Base-by-base conservation (phyloP, 2,113 vertebrate species). In the Datnioides undecimradiatus region DNA sequence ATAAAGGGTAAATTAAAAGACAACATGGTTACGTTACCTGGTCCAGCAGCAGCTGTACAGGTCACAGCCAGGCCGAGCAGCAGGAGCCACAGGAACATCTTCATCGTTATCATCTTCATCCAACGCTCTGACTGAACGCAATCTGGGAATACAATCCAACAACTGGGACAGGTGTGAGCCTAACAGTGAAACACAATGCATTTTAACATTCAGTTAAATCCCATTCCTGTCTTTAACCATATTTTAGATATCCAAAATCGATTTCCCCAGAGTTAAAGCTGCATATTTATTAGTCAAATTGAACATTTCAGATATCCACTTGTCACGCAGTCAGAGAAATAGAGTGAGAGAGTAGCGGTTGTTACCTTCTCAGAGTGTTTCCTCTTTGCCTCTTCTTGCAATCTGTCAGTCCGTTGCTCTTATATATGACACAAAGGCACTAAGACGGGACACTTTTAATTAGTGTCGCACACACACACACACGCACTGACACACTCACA, bases 1-100 rank as follows among this genome's bases (percentile, higher is more conserved):
- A 49, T 31, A n/a, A 16, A 36, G 1, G 23, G 17, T 48, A 4
- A 19, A 33, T 21, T 2, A 29, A 54, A 41, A 21, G 5, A 38
- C 25, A 31, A n/a, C 6, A 8, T 33, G 43, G n/a, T n/a, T n/a
- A n/a, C n/a, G n/a, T n/a, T n/a, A 90, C 90, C 90, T 88, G 84
- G 67, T 73, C 40, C 64, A 63, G 84, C 74, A 73, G 87, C 73
- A 62, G 76, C 70, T 51, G 36, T 19, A 23, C 36, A 67, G n/a
- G 33, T 51, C 27, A 79, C 17, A 14, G 16, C 45, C 5, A 83
- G 36, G 48, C 74, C 78, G 2, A 86, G 36, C 70, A 88, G 7
- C 67, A 88, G 59, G 9, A 90, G n/a, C 65, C 49, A 72, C 34
- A 59, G 38, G 0, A 51, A 34, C 60, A 57, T 83, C 19, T 79